phyloP scores from a whole-genome alignment of 2,797 vertebrate species.

The Gallinago stenura region DNA sequence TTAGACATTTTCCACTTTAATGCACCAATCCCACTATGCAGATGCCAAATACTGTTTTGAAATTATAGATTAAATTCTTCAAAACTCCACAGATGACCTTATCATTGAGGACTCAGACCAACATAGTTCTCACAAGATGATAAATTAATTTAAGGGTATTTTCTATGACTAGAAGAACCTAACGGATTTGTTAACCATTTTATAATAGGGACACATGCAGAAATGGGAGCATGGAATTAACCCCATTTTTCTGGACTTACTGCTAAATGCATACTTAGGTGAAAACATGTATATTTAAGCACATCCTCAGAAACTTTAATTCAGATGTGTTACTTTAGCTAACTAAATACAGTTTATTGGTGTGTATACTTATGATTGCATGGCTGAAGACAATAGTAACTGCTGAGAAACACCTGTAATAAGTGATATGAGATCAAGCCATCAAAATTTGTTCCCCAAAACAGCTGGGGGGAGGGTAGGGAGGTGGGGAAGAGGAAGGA shows the following conservation, averaged over 20 bases:
- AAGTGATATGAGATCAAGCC: neutral
- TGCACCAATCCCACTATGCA: neutral
- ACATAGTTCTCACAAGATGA: neutral
- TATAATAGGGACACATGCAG: neutral
- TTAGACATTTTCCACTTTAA: neutral
- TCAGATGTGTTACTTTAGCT: neutral
- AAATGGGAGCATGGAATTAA: neutral
- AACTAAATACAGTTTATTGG: neutral
- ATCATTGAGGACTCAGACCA: neutral
- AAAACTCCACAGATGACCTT: neutral
- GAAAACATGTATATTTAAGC: neutral
- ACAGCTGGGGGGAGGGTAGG: neutral
- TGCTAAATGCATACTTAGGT: neutral
- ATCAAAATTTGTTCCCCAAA: neutral
- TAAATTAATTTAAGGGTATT: neutral
- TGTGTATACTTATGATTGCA: neutral
- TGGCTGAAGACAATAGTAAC: neutral
- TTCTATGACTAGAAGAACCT: neutral
- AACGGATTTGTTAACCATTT: neutral
- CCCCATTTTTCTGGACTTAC: neutral
- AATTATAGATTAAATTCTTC: neutral
- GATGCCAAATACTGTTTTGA: neutral
- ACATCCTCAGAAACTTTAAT: neutral
- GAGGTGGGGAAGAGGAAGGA: neutral
- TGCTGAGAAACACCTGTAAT: neutral